A percentile compares a stretch with the other conserved stretches of the same genome.
These are phyloP conservation scores for Myrmecobius fasciatus DNA, from an alignment of 2,113 vertebrate species.

Conservation along the genomic window DNA sequence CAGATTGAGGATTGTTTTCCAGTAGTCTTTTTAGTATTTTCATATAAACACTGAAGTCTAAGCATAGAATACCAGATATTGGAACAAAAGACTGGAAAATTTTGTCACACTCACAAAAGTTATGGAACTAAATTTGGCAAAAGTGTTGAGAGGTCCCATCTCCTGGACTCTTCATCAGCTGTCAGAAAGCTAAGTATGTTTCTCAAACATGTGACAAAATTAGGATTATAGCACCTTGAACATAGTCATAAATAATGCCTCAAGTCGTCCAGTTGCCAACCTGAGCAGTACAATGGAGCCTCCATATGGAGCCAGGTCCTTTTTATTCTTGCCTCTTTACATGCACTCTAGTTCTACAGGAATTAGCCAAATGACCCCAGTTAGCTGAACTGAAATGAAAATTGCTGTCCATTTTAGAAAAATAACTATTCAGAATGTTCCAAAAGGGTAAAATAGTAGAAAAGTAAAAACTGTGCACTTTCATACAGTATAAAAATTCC, in stretches of 20 bases:
- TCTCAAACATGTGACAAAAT: constrained; percentile 68
- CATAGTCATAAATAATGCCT: constrained; percentile 75
- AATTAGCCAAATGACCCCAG: constrained; percentile 77
- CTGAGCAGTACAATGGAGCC: background rate
- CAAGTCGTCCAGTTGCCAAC: constrained; percentile 63
- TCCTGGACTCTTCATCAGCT: constrained; percentile 59
- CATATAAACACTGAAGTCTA: constrained; percentile 58
- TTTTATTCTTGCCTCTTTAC: constrained; percentile 39
- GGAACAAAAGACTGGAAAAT: constrained; percentile 58
- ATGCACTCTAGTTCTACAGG: constrained; percentile 65
- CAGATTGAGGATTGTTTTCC: constrained; percentile 34
- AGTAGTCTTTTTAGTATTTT: constrained; percentile 51
- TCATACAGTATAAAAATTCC: constrained; percentile 53
- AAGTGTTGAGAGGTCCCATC: constrained; percentile 54
- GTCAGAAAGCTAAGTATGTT: constrained; percentile 73
- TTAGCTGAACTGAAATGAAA: constrained; percentile 72
- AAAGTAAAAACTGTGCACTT: constrained; percentile 33
- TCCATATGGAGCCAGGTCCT: constrained; percentile 46
- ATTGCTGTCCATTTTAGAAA: constrained; percentile 68
- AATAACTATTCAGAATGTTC: constrained; percentile 67
- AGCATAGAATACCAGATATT: constrained; percentile 55
- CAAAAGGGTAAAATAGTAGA: constrained; percentile 45
- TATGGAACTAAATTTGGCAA: background rate
- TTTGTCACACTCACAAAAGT: constrained; percentile 41
- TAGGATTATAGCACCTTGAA: constrained; percentile 68